Evolutionary conservation across 2,888 invertebrate species (phyloP).

Genomic region (Pristionchus arcanus): DNA sequence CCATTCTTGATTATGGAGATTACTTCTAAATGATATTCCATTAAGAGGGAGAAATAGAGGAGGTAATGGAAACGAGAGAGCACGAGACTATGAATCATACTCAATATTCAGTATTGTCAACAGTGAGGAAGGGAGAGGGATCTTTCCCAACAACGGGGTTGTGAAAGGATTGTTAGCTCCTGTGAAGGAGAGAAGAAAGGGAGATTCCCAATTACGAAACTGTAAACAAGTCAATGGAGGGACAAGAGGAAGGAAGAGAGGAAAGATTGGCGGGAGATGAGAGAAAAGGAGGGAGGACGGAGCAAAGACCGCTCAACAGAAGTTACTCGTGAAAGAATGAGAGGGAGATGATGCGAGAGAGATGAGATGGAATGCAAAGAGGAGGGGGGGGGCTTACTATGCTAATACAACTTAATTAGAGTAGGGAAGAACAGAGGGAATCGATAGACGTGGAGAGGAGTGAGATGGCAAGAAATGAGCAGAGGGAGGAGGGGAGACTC

Average conservation of each 20-base stretch:
- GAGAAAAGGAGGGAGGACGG: not conserved
- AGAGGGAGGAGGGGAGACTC: not conserved
- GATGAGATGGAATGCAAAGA: not conserved
- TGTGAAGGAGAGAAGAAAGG: not conserved
- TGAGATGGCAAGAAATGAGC: not conserved
- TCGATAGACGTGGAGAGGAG: not conserved
- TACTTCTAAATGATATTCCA: not conserved
- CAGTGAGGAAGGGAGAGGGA: not conserved
- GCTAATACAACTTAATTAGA: conserved; percentile 27
- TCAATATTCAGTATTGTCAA: not conserved
- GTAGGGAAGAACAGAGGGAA: not conserved
- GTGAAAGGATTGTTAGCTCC: not conserved
- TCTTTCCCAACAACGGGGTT: not conserved
- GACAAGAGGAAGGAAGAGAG: not conserved
- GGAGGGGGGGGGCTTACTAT: not conserved
- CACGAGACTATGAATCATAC: not conserved
- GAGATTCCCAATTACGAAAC: conserved; percentile 38
- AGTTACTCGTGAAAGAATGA: not conserved
- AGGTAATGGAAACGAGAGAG: not conserved
- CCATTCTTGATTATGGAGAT: conserved; percentile 39
- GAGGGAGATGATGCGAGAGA: not conserved
- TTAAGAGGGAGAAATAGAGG: not conserved
- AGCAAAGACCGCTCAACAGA: not conserved
- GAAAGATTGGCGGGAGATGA: no score
- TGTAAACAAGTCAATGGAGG: conserved; percentile 4